Base-by-base conservation (phyloP, 2,888 invertebrate genomes). In the Synergus japonicus region DNA sequence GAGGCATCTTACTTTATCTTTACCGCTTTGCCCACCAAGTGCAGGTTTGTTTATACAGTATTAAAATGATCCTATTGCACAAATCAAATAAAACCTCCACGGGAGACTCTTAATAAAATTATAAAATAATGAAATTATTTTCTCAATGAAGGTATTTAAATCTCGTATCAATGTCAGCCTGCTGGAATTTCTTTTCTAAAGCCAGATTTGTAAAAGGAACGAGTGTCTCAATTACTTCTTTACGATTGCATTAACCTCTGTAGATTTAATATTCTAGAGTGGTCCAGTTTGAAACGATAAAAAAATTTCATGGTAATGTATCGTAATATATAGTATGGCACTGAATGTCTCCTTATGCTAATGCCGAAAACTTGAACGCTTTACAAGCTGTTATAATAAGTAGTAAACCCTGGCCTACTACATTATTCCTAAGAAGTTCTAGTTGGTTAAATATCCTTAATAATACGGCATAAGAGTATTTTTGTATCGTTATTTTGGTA, bases 1-100 rank as follows among this genome's bases (percentile, higher is more conserved):
- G 73, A 58, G 54, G 54, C 73, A 73, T 73, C 73, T 73, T 37
- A 54, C 73, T 58, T 58, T 18, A 54, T 58, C 37, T 54, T 22
- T 69, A 49, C 49, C 69, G 54, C 41, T 54, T 54, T 29, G 49
- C 15, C 49, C 69, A 69, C 29, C 73, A 63, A 63, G 63, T 63
- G 63, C 54, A 54, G 10, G 37, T 37, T 73, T 58, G 4, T 73
- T 73, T 73, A 73, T 58, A 54, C 73, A 73, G 41, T 73, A 73
- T 73, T 73, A n/a, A 73, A 73, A 73, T 18, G 29, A 29, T n/a
- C 37, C 37, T 58, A n/a, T 66, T 66, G 63, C 13, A 29, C 29
- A 63, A 63, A 63, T 13, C 13, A 29, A 63, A 29, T 29, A 63
- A 63, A 63, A 63, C 5, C 5, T 29, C 13, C 13, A 29, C 5